A percentile compares a stretch with the other conserved stretches of the same genome.
Evolutionary conservation across 2,888 invertebrate genomes (phyloP).

Genomic region (Pecten maximus): DNA sequence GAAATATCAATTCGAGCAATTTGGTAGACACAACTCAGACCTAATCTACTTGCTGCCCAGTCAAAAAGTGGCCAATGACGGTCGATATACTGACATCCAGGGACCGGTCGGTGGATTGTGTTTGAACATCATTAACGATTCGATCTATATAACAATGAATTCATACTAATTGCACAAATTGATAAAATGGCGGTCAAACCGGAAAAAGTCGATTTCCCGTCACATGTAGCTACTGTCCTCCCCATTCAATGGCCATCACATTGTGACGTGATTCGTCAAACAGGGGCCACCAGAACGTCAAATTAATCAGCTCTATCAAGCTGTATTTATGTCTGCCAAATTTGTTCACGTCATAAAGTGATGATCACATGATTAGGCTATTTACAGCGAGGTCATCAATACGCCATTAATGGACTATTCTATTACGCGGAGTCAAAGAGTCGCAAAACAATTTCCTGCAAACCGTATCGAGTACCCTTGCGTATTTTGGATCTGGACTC

Average conservation of each 20-base stretch:
- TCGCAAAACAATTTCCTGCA: not conserved
- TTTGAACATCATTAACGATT: not conserved
- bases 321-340: not conserved
- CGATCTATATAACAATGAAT: constrained; percentile 29
- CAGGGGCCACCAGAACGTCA: not conserved
- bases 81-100: not conserved
- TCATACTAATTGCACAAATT: not conserved
- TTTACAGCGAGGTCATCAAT: not conserved
- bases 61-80: not conserved
- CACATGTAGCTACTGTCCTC: not conserved
- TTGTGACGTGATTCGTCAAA: not conserved
- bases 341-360: not conserved
- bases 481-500: too few relatives aligned
- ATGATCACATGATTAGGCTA: not conserved
- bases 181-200: not conserved
- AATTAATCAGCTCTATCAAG: not conserved
- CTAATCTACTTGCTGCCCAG: not conserved
- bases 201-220: constrained; percentile 1
- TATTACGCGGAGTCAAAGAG: not conserved
- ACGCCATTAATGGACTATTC: not conserved
- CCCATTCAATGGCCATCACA: not conserved
- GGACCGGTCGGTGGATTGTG: not conserved
- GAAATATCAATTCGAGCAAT: not conserved
- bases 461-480: too few relatives aligned
- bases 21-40: not conserved